Percentiles rank a stretch among this genome's conserved stretches.
phyloP scores from a whole-genome alignment of 2,888 invertebrate species.

The Stenolophus ochropezus region DNA sequence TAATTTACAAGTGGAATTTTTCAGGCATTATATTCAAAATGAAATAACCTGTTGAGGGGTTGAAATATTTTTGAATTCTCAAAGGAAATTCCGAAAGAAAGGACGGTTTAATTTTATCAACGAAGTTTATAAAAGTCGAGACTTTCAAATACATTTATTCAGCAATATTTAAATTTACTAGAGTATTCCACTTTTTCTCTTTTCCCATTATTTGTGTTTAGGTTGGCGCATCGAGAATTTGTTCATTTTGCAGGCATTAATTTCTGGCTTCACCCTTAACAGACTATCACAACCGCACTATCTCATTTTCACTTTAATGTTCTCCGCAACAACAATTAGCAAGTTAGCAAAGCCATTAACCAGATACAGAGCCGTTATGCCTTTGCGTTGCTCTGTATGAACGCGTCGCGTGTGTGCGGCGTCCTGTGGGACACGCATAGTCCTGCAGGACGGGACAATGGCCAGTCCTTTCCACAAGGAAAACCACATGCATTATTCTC shows the following conservation, averaged over 20 bases:
- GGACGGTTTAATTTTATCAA: background rate
- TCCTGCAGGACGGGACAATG: no score
- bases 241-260: no score
- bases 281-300: background rate
- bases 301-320: constrained; percentile 17
- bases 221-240: no score
- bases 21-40: background rate
- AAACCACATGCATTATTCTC: no score
- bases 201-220: no score
- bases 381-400: background rate
- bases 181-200: no score
- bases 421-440: no score
- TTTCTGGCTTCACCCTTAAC: no score
- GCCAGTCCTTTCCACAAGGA: no score
- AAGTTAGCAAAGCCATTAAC: constrained; percentile 22
- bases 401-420: background rate
- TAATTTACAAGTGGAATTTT: background rate
- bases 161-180: no score
- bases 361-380: background rate
- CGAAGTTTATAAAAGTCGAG: background rate
- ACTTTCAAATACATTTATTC: no score
- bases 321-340: constrained; percentile 19
- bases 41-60: background rate
- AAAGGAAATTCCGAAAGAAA: background rate
- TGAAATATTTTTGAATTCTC: background rate